phyloP scores from a whole-genome alignment of 2,113 vertebrate genomes.

The Clarias gariepinus region DNA sequence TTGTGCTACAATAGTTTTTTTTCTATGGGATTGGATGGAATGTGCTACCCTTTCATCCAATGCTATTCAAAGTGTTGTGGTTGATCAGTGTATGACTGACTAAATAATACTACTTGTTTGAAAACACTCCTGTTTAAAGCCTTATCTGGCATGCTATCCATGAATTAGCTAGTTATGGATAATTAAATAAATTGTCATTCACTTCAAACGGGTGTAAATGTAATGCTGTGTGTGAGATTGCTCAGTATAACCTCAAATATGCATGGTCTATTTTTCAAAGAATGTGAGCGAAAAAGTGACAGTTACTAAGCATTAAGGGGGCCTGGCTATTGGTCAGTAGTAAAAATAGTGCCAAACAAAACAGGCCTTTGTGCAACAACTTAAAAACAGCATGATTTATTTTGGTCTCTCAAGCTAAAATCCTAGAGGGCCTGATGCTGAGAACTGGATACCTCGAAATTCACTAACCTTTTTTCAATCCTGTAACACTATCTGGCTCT shows the following conservation, averaged over 20 bases:
- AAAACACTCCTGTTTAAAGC: neutral
- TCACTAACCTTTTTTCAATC: neutral
- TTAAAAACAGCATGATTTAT: neutral
- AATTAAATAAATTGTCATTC: neutral
- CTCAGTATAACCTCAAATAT: neutral
- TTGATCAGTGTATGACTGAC: no score
- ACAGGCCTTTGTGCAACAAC: neutral
- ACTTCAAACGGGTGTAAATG: neutral
- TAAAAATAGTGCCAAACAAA: conserved; percentile 1
- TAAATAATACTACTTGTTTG: neutral
- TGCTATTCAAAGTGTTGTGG: no score
- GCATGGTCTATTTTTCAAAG: neutral
- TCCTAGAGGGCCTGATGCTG: conserved; percentile 8
- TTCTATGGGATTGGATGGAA: no score
- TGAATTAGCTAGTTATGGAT: neutral
- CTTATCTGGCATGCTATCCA: neutral
- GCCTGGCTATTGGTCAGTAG: neutral
- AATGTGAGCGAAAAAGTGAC: neutral
- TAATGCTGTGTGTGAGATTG: neutral
- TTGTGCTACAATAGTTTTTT: no score
- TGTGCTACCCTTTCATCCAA: no score
- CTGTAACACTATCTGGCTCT: neutral
- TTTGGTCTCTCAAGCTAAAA: neutral
- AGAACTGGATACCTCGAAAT: neutral
- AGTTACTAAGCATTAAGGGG: neutral